phyloP scores from a whole-genome alignment of 2,113 vertebrate species.

The Caracal caracal region DNA sequence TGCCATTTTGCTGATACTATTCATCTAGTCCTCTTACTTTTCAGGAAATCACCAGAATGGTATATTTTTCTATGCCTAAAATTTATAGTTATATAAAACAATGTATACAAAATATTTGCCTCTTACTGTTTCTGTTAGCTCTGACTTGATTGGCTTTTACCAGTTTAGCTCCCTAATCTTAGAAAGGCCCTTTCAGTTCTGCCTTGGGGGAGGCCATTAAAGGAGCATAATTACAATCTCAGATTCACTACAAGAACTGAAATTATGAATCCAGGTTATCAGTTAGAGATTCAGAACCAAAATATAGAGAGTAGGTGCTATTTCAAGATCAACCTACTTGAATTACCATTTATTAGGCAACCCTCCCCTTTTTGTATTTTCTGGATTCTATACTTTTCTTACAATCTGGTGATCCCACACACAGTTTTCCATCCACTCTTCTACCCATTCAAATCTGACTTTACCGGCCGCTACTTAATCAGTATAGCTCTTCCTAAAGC shows the following conservation, averaged over 20 bases:
- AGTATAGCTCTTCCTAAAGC: not conserved
- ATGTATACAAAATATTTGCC: not conserved
- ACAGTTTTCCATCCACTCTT: not conserved
- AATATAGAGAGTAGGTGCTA: not conserved
- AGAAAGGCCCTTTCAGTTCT: conserved; percentile 25
- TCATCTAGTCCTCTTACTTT: conserved; percentile 31
- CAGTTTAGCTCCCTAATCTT: not conserved
- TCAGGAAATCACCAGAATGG: conserved; percentile 41
- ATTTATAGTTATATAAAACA: conserved; percentile 22
- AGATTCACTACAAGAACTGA: conserved; percentile 2
- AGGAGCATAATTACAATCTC: not conserved
- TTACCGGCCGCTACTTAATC: conserved; percentile 8
- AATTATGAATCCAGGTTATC: conserved; percentile 33
- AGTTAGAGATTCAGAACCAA: conserved; percentile 23
- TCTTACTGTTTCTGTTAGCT: conserved; percentile 1
- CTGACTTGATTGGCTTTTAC: conserved; percentile 29
- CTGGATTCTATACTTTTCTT: not conserved
- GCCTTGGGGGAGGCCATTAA: not conserved
- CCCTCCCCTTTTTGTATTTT: not conserved
- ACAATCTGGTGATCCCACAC: not conserved
- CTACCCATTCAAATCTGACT: not conserved
- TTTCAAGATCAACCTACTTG: not conserved
- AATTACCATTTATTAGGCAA: not conserved
- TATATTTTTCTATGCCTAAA: not conserved
- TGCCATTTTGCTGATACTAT: not conserved